These are phyloP conservation scores for Nanorana parkeri DNA, from an alignment of 2,113 vertebrate genomes.

Conservation along the genomic window DNA sequence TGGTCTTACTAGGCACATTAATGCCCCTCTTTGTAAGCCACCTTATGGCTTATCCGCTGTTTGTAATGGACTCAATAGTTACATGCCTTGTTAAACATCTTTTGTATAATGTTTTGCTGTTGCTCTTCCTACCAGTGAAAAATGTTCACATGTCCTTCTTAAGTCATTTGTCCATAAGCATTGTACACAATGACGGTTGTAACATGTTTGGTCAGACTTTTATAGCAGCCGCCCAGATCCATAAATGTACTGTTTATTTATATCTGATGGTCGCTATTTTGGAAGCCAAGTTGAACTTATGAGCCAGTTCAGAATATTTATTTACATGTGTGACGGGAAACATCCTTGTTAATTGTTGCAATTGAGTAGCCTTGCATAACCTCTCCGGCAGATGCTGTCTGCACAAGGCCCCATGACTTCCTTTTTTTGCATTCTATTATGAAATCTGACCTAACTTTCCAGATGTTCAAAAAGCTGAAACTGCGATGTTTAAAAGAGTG, in stretches of 20 bases:
- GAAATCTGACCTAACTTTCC: constrained; percentile 51
- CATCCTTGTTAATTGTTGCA: constrained; percentile 29
- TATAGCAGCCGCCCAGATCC: background rate
- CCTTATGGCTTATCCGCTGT: too few relatives aligned
- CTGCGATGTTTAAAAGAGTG: constrained; percentile 20
- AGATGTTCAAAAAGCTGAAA: constrained; percentile 46
- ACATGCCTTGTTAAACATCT: too few relatives aligned
- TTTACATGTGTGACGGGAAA: constrained; percentile 36
- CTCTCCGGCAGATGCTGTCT: constrained; percentile 43
- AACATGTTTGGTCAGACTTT: background rate
- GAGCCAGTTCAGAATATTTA: constrained; percentile 39
- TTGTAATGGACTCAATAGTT: too few relatives aligned
- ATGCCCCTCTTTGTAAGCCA: too few relatives aligned
- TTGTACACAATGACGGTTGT: too few relatives aligned
- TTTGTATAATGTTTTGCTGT: too few relatives aligned
- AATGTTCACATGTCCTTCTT: too few relatives aligned
- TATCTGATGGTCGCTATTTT: background rate
- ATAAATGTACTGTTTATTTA: constrained; percentile 14
- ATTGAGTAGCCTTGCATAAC: constrained; percentile 45
- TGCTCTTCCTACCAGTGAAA: too few relatives aligned
- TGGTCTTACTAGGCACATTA: too few relatives aligned
- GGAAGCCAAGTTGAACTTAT: background rate
- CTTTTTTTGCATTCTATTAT: constrained; percentile 41
- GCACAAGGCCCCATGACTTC: constrained; percentile 15
- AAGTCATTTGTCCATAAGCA: too few relatives aligned